Base-by-base conservation (phyloP, 2,888 invertebrate genomes). In the Physocephala rufipes region DNA sequence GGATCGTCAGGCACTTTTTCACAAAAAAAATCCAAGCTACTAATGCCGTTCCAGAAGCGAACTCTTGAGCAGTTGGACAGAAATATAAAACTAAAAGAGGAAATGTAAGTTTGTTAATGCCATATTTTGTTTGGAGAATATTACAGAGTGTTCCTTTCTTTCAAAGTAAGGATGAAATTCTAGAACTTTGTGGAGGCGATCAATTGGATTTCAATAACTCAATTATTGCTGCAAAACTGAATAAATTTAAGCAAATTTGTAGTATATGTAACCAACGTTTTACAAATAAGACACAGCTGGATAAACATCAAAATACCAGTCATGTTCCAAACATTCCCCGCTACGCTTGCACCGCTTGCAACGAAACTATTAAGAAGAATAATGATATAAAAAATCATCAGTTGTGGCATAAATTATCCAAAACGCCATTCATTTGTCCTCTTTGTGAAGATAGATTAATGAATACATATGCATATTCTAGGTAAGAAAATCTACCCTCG, bases 271-370 rank as follows among this genome's bases (percentile, higher is more conserved):
- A 68, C 26, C 80, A 83, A 28, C 74, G 78, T 9, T 85, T 83
- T 59, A 21, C 73, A 1, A 82, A 71, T 73, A 84, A 83, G 75
- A 73, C 77, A 12, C 75, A 78, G 26, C 75, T 80, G 2, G 82
- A 85, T 16, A 76, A 78, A 58, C 86, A 86, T 72, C 76, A 80
- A 3, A 75, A 61, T 26, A 36, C 26, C 0, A 72, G 64, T 15
- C 86, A 86, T 74, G 71, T 82, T 19, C 86, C 86, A 2, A 76
- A 74, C 19, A 75, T 85, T 55, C 76, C 78, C 30, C 81, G 83
- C 2, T 86, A 82, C 73, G 83, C 87, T 0, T 89, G 89, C 78
- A 86, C 87, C 72, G 86, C 88, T 0, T 89, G 89, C 73, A 82
- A 86, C 19, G 82, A 85, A 43, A 87, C 87, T 79, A 87, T 88